Evolutionary conservation across 2,797 vertebrate species (phyloP), one percentile per base, ranked within the genome.

Genomic region (Melanotaenia boesemani): DNA sequence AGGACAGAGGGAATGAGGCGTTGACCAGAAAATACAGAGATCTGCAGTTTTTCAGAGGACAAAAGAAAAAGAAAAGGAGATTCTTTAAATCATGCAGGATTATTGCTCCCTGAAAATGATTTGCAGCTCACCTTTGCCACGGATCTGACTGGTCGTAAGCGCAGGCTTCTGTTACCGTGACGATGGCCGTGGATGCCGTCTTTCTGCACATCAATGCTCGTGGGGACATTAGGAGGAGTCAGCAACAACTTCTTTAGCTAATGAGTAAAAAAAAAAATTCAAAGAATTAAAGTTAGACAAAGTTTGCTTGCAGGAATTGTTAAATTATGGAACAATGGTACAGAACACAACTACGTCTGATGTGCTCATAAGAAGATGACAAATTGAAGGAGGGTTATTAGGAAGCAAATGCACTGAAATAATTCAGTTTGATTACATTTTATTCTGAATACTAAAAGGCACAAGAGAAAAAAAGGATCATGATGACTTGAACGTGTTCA

Each of bases 241-340:
- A 98, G 94, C 81, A 99, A 95, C 83, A 99, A 95, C 88, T 96
- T 97, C 96, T 95, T 97, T 71, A 99, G 93, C 98, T 99, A 88
- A 74, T 72, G 76, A 20, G 32, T 52, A 68, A 44, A 57, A 58
- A 67, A 34, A 58, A 67, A 6, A 34, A 34, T 24, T 30, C 9
- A 48, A 24, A 26, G 13, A 39, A 30, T 30, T 20, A 2, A 15
- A 46, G 26, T 32, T 18, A 32, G 15, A 6, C 55, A 15, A 15
- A 4, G 15, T 57, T 32, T 32, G 24, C 52, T 15, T 6, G 18
- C 20, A 9, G 7, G 46, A 16, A 2, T 1, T 24, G 10, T 13
- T 70, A 34, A 18, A 5, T 30, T 1, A 41, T 11, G 11, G 4
- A 26, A 55, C 26, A 55, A 15, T 1, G 28, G 22, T 26, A 44